These are phyloP conservation scores for Stenopsyche tienmushanensis DNA, from an alignment of 1,140 invertebrate genomes.

Conservation along the genomic window DNA sequence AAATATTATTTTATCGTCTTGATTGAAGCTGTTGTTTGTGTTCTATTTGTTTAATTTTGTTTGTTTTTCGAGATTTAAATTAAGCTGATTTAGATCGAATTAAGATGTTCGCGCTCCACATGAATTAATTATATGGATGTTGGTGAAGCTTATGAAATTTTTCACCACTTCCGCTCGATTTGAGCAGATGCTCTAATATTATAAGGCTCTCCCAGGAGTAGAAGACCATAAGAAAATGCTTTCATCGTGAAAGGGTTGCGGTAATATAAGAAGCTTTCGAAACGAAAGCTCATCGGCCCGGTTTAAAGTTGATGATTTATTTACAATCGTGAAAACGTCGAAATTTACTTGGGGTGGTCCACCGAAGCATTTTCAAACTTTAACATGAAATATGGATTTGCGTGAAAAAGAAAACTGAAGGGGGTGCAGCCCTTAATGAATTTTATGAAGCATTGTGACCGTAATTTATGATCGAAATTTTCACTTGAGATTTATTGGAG, in stretches of 20 bases:
- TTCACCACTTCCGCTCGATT: too few species aligned
- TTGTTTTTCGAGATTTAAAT: too few species aligned
- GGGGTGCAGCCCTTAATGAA: slow-evolving; percentile 4
- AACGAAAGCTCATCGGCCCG: slow-evolving; percentile 18
- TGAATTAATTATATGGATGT: too few species aligned
- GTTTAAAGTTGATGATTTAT: slow-evolving; percentile 24
- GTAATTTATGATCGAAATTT: slow-evolving; percentile 24
- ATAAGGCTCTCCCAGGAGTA: not conserved
- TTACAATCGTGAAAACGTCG: slow-evolving; percentile 22
- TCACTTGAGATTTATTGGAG: slow-evolving; percentile 18
- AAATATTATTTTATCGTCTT: too few species aligned
- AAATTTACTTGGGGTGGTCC: too few species aligned
- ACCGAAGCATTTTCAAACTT: slow-evolving; percentile 10
- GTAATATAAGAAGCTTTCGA: slow-evolving; percentile 15
- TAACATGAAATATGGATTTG: slow-evolving; percentile 24
- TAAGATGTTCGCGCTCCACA: too few species aligned
- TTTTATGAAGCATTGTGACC: slow-evolving; percentile 24
- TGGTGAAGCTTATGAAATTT: too few species aligned
- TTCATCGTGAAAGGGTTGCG: slow-evolving; percentile 9
- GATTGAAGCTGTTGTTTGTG: too few species aligned
- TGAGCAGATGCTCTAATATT: slow-evolving; percentile 3
- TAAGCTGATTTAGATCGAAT: too few species aligned
- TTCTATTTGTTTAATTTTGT: too few species aligned
- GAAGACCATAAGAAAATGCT: not conserved
- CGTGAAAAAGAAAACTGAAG: slow-evolving; percentile 9